Conservation (phyloP, 2,797 vertebrate species). For the Epinephelus awoara region DNA sequence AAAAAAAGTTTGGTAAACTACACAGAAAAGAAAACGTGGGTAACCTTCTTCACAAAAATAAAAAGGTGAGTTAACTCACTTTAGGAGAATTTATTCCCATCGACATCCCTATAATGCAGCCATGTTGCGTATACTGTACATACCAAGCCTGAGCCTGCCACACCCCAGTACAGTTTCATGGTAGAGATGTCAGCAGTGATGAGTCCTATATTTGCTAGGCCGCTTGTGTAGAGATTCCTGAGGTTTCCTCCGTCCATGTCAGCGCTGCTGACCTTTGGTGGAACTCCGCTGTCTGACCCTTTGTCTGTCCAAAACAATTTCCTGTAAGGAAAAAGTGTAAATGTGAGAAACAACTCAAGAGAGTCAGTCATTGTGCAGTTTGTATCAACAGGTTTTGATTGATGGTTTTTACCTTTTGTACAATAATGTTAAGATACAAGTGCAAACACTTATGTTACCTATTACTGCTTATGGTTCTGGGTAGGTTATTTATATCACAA, state of each 20-base stretch:
- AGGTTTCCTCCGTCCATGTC: slow-evolving; percentile 85
- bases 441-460: background rate
- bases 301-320: slow-evolving; percentile 86
- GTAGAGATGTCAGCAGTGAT: slow-evolving; percentile 79
- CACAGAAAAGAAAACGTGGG: no score
- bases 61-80: background rate
- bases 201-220: slow-evolving; percentile 77
- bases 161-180: slow-evolving; percentile 84
- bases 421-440: background rate
- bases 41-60: background rate
- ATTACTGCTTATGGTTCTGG: background rate
- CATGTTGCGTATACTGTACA: slow-evolving; percentile 30
- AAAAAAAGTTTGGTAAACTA: background rate
- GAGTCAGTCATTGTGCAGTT: background rate
- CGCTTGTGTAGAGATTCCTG: slow-evolving; percentile 76
- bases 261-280: slow-evolving; percentile 82
- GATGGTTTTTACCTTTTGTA: background rate
- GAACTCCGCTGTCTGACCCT: slow-evolving; percentile 79
- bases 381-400: background rate
- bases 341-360: slow-evolving; percentile 5
- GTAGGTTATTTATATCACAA: slow-evolving; percentile 1
- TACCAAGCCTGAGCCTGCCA: slow-evolving; percentile 79
- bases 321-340: slow-evolving; percentile 51
- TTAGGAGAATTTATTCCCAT: background rate
- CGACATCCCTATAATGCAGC: background rate